Conservation (phyloP, 2,888 invertebrate species). For the Terebella lapidaria region DNA sequence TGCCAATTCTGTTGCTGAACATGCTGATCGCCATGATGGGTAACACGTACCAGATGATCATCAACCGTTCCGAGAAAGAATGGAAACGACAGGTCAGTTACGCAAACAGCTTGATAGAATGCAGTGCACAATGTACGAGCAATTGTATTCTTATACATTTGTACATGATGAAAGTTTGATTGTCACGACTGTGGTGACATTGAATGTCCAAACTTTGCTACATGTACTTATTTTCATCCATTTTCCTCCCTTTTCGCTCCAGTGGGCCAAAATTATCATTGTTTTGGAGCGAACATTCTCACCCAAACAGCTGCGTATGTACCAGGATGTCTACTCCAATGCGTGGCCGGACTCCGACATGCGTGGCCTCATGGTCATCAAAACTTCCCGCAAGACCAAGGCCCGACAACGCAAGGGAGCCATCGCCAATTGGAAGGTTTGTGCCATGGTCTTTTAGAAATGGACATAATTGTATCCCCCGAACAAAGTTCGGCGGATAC, state of each 20-base stretch:
- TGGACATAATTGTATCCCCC: too few relatives aligned
- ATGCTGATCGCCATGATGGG: constrained; percentile 99
- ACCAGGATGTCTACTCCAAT: constrained; percentile 91
- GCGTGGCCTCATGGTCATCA: constrained; percentile 95
- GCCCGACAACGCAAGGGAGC: constrained; percentile 96
- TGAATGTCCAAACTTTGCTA: too few relatives aligned
- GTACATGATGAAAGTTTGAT: too few relatives aligned
- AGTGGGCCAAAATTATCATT: constrained; percentile 99
- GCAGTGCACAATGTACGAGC: too few relatives aligned
- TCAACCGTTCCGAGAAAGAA: constrained; percentile 96
- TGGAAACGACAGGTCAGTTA: constrained; percentile 65
- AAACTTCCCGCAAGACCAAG: constrained; percentile 90
- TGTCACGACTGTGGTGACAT: too few relatives aligned
- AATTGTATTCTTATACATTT: too few relatives aligned
- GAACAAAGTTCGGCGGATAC: too few relatives aligned
- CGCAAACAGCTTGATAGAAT: too few relatives aligned
- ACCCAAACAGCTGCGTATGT: constrained; percentile 81
- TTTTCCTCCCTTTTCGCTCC: too few relatives aligned
- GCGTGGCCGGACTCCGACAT: constrained; percentile 66
- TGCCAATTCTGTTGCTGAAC: constrained; percentile 91
- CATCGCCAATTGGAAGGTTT: constrained; percentile 93
- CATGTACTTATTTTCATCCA: too few relatives aligned
- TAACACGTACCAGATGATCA: constrained; percentile 96
- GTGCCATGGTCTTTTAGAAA: too few relatives aligned
- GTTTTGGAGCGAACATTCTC: constrained; percentile 90